These are phyloP conservation scores for Portunus trituberculatus DNA, from an alignment of 1,140 invertebrate genomes.

Conservation along the genomic window DNA sequence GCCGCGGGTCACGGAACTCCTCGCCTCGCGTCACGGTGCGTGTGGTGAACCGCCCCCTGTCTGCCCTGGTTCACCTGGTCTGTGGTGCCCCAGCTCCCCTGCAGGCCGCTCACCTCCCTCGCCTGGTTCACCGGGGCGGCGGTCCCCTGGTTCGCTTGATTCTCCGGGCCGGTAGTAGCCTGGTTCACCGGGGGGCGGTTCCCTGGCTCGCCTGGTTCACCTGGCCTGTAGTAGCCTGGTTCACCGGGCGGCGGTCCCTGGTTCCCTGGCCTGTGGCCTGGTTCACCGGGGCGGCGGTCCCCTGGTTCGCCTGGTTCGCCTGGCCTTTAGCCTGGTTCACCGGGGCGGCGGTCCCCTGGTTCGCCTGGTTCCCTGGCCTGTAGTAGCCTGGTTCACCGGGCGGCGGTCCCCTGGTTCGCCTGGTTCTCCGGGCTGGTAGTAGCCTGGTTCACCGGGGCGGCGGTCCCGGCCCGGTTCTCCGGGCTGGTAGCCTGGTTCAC, in stretches of 20 bases:
- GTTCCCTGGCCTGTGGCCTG: constrained; percentile 56
- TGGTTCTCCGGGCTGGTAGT: constrained; percentile 4
- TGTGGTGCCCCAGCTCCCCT: constrained; percentile 40
- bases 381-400: neutral
- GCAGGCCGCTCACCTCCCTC: constrained; percentile 37
- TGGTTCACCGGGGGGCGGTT: no score
- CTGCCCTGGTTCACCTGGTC: constrained; percentile 31
- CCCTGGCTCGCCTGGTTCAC: no score
- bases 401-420: neutral
- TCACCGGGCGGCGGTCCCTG: constrained; percentile 47
- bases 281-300: constrained; percentile 56
- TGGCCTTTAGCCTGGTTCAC: neutral
- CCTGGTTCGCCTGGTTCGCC: constrained; percentile 33
- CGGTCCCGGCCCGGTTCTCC: no score
- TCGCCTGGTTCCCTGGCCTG: constrained; percentile 47
- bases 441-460: constrained; percentile 25
- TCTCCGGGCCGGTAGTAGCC: no score
- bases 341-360: constrained; percentile 10
- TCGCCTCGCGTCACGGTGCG: neutral
- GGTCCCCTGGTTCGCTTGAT: constrained; percentile 24
- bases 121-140: constrained; percentile 53
- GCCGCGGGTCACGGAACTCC: constrained; percentile 51
- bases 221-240: no score
- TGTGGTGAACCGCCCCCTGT: neutral
- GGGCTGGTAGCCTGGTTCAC: no score